phyloP scores from a whole-genome alignment of 2,113 vertebrate genomes.

The Neomonachus schauinslandi region DNA sequence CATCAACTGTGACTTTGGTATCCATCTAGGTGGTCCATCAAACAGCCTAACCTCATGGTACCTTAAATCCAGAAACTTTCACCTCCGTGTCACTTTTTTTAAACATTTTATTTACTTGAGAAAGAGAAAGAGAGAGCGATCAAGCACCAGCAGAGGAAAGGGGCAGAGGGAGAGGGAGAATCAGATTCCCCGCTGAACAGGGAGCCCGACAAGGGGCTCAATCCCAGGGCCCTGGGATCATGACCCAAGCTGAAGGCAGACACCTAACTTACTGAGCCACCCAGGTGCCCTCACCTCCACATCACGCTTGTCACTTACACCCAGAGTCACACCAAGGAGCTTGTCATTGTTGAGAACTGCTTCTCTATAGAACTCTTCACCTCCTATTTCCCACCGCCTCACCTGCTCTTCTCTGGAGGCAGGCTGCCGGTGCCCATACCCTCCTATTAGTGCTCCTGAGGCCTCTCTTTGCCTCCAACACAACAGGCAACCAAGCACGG shows the following conservation, averaged over 20 bases:
- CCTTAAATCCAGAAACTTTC: background rate
- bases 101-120: background rate
- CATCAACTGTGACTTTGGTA: background rate
- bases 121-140: background rate
- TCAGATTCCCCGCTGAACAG: background rate
- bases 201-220: background rate
- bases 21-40: background rate
- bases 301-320: background rate
- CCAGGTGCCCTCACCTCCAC: background rate
- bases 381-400: background rate
- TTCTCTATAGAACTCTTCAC: background rate
- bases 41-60: background rate
- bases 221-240: background rate
- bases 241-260: background rate
- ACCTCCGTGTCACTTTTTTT: background rate
- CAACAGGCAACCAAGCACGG: too few relatives aligned
- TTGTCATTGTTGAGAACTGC: background rate
- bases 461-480: background rate
- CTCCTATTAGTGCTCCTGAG: too few relatives aligned
- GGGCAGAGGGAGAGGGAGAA: background rate
- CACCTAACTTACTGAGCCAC: background rate
- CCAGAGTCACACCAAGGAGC: background rate
- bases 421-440: background rate
- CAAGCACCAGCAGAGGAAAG: background rate
- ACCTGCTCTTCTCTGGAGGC: background rate